phyloP scores from a whole-genome alignment of 2,113 vertebrate species.

The Pavo muticus region DNA sequence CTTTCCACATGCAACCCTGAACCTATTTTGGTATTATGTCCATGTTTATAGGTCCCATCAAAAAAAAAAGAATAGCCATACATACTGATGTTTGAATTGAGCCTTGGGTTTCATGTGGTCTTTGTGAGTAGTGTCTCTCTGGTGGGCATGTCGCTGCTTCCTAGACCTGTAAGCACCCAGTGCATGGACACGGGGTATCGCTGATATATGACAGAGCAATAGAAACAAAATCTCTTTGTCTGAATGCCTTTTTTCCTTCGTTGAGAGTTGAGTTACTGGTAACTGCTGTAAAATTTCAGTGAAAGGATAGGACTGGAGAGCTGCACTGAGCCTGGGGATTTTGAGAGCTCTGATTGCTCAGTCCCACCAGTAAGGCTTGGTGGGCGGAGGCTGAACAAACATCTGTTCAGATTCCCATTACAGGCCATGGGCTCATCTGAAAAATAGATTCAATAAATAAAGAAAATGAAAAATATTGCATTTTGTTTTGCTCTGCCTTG shows the following conservation, averaged over 20 bases:
- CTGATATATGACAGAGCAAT: not conserved
- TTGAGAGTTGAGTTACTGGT: not conserved
- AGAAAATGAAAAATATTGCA: not conserved
- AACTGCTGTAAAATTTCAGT: not conserved
- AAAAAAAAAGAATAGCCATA: not conserved
- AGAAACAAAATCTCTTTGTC: not conserved
- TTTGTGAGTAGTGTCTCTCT: not conserved
- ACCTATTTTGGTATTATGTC: not conserved
- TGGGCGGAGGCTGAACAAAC: not conserved
- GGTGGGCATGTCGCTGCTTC: not conserved
- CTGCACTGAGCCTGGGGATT: not conserved
- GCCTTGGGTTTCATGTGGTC: not conserved
- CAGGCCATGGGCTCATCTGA: not conserved
- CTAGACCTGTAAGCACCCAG: not conserved
- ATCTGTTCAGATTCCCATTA: not conserved
- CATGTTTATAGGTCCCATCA: not conserved
- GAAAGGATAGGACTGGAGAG: not conserved
- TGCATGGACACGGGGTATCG: accelerated
- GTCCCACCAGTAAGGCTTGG: not conserved
- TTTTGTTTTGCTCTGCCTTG: not conserved
- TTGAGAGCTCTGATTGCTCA: not conserved
- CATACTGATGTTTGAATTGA: not conserved
- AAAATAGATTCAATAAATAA: not conserved
- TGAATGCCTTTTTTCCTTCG: not conserved
- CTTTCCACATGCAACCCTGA: not conserved